A percentile compares a stretch with the other conserved stretches of the same genome.
These are phyloP conservation scores for Hucho hucho DNA, from an alignment of 2,113 vertebrate genomes.

Conservation along the genomic window DNA sequence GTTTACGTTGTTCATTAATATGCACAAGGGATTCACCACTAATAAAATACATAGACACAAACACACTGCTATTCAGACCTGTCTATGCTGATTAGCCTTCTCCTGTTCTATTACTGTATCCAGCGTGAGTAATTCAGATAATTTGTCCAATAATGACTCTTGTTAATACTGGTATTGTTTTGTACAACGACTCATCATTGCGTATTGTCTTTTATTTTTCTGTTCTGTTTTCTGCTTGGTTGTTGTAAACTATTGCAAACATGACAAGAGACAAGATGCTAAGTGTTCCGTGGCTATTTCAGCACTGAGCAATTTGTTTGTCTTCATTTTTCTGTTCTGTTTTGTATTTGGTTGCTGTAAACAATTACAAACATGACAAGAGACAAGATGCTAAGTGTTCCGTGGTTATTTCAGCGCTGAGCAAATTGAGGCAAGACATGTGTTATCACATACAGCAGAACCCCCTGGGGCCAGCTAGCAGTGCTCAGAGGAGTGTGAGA, in stretches of 20 bases:
- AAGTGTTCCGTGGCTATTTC: no score
- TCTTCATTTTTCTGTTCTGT: not conserved
- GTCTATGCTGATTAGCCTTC: slow-evolving; percentile 31
- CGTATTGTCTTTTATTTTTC: no score
- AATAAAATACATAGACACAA: slow-evolving; percentile 26
- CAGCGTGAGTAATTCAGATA: no score
- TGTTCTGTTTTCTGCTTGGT: no score
- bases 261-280: no score
- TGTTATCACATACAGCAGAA: not conserved
- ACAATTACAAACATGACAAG: not conserved
- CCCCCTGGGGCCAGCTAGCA: no score
- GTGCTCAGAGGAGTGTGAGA: no score
- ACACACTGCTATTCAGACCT: slow-evolving; percentile 29
- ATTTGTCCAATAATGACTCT: no score
- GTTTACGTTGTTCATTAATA: slow-evolving; percentile 34
- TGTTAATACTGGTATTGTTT: no score
- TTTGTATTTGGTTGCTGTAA: not conserved
- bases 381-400: not conserved
- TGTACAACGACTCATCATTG: no score
- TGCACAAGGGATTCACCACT: slow-evolving; percentile 9
- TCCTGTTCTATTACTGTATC: no score
- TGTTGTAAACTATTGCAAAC: no score
- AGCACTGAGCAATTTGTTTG: not conserved
- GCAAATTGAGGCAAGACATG: not conserved
- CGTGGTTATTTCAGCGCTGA: not conserved